phyloP scores from a whole-genome alignment of 2,797 vertebrate species.

The Rhincodon typus region DNA sequence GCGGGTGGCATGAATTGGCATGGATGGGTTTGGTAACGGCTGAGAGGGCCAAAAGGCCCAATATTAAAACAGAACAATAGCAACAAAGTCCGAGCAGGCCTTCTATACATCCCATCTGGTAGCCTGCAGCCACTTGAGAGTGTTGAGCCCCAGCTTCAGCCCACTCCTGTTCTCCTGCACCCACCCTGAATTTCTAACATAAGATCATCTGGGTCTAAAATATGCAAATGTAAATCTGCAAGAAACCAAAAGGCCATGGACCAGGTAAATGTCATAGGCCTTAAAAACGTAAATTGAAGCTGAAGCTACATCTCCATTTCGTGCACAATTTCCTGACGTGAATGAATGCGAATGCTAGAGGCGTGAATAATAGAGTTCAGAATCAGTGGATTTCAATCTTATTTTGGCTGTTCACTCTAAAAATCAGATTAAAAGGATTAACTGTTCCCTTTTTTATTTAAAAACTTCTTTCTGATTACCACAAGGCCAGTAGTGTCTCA shows the following conservation, averaged over 20 bases:
- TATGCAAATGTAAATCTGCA: not conserved
- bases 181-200: not conserved
- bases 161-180: no score
- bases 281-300: not conserved
- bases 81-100: no score
- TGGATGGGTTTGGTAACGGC: no score
- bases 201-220: not conserved
- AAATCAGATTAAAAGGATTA: conserved; percentile 34
- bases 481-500: conserved; percentile 22
- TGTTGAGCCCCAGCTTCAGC: no score
- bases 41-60: no score
- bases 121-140: not conserved
- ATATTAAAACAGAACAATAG: no score
- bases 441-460: conserved; percentile 5
- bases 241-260: not conserved
- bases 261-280: not conserved
- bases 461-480: not conserved
- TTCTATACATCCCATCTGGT: not conserved
- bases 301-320: not conserved
- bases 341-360: not conserved
- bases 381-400: conserved; percentile 9
- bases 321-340: not conserved
- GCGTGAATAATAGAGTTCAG: not conserved
- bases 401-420: not conserved
- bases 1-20: no score